These are phyloP conservation scores for Melieria omissa DNA, from an alignment of 2,888 invertebrate genomes.

Conservation along the genomic window DNA sequence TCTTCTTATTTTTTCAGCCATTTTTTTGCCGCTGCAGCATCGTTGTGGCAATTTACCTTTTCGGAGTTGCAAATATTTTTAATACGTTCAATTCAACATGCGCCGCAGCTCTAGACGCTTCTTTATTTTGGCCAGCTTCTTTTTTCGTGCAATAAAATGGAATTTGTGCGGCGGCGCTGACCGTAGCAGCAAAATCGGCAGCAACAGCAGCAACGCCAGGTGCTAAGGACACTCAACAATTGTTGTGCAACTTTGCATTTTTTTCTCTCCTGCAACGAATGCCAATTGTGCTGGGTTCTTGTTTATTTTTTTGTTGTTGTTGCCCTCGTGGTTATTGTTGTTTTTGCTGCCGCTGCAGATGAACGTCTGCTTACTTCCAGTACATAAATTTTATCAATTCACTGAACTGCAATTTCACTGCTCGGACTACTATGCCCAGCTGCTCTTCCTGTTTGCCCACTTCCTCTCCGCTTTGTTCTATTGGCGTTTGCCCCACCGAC, in stretches of 20 bases:
- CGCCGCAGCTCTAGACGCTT: background rate
- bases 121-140: conserved; percentile 1
- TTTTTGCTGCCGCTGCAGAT: conserved; percentile 21
- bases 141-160: background rate
- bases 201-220: conserved; percentile 19
- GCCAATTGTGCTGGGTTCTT: background rate
- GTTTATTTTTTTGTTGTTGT: background rate
- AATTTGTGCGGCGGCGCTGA: background rate
- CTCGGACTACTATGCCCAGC: conserved; percentile 2
- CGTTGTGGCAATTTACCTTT: too few species aligned
- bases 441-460: conserved; percentile 15
- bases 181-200: background rate
- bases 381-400: conserved; percentile 52
- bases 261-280: background rate
- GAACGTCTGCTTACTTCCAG: conserved; percentile 47
- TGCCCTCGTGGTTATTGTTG: background rate
- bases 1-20: too few species aligned
- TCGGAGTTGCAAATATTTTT: conserved; percentile 29
- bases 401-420: conserved; percentile 45
- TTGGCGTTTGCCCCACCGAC: too few species aligned
- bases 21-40: too few species aligned
- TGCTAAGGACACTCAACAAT: conserved; percentile 26
- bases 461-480: background rate
- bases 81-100: conserved; percentile 21
- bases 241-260: background rate